Evolutionary conservation across 2,888 invertebrate genomes (phyloP).

Genomic region (Tetramorium bicarinatum): DNA sequence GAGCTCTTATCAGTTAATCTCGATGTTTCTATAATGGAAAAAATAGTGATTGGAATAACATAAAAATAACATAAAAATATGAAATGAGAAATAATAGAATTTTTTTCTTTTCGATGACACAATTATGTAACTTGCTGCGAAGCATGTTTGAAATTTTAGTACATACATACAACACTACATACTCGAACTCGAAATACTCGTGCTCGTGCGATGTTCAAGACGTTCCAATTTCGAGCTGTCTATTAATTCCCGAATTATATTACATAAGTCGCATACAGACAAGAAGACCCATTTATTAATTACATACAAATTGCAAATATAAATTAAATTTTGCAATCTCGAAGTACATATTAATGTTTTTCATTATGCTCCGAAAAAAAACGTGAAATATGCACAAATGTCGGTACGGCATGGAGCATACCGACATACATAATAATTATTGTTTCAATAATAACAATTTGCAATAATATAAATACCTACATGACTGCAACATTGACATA

Average conservation of each 20-base stretch:
- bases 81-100: slow-evolving; percentile 19
- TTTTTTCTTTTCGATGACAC: not conserved
- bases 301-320: not conserved
- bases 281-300: slow-evolving; percentile 5
- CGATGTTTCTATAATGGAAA: not conserved
- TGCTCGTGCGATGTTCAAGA: slow-evolving; percentile 27
- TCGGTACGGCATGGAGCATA: not conserved
- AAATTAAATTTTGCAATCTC: not conserved
- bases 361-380: not conserved
- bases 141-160: slow-evolving; percentile 48
- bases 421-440: not conserved
- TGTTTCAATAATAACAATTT: not conserved
- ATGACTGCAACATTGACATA: not conserved
- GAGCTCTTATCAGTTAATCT: slow-evolving; percentile 23
- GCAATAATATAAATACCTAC: not conserved
- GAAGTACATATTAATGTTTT: not conserved
- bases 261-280: slow-evolving; percentile 25
- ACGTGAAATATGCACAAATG: not conserved
- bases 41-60: not conserved
- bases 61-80: not conserved
- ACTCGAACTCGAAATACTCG: slow-evolving; percentile 56
- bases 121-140: slow-evolving; percentile 39
- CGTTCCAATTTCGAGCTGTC: slow-evolving; percentile 59
- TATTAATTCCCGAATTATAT: slow-evolving; percentile 52
- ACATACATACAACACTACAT: not conserved